Evolutionary conservation across 2,797 vertebrate genomes (phyloP), one percentile per base, ranked within the genome.

Genomic region (Australoheros facetus): DNA sequence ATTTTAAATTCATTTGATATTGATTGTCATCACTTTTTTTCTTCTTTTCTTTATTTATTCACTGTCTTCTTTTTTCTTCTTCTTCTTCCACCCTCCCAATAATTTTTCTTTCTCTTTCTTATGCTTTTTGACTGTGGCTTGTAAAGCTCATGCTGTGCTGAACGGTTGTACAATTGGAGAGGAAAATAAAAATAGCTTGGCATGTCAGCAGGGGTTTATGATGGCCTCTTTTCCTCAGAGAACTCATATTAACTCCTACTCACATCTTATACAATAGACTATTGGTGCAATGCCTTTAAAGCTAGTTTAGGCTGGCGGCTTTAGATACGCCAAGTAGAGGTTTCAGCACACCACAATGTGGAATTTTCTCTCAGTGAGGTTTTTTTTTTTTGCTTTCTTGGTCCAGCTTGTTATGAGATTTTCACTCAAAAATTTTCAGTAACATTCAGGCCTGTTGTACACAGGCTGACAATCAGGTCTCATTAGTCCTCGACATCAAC

Each of bases 171-270:
- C 75, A 82, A 82, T 88, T 84, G 79, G 71, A 75, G 88, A 85
- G 74, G 71, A 85, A 88, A 92, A 92, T 92, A 92, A 91, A 93
- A 92, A 93, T 93, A 93, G 92, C 92, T 81, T 81, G 79, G 88
- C 79, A 86, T 89, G 87, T 89, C 92, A 91, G 91, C 87, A 79
- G 91, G 91, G 88, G 91, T 90, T 93, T 85, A 81, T 89, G 87
- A 91, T 92, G 89, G 89, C 89, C 86, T 91, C 85, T 87, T 90
- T 91, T 88, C 90, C 88, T 90, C 77, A 28, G 89, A 93, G 90
- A 92, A 84, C 86, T 87, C 82, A 66, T 85, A 87, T 83, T 87
- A 91, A 79, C 73, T 83, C 75, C 82, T 80, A 37, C 78, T 73
- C 83, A 84, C 85, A 79, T 84, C 76, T 89, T 62, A 60, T 80